Conservation (phyloP, 2,888 invertebrate genomes). For the Thysanoteuthis rhombus region DNA sequence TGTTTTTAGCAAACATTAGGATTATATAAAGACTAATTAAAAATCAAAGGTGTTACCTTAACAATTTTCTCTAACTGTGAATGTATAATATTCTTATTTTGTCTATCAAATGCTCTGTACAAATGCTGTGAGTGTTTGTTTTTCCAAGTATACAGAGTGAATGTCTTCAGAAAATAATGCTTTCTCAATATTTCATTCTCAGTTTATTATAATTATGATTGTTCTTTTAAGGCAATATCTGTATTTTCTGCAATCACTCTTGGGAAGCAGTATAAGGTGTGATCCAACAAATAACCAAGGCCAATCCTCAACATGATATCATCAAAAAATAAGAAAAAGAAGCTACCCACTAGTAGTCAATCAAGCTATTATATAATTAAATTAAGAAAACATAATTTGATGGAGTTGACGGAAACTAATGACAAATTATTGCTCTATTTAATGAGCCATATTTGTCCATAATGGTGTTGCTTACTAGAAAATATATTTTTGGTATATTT, state of each 20-base stretch:
- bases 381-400: not conserved
- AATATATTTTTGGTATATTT: not conserved
- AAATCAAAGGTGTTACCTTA: no score
- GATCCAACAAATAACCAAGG: not conserved
- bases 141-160: no score
- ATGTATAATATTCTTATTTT: not conserved
- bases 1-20: no score
- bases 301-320: not conserved
- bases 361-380: not conserved
- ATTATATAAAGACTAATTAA: no score
- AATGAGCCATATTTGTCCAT: not conserved
- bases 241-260: not conserved
- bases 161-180: not conserved
- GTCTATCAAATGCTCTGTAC: not conserved
- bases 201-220: not conserved
- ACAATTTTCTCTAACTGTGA: not conserved
- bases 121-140: not conserved
- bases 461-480: not conserved
- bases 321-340: not conserved
- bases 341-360: not conserved
- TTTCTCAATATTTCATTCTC: no score
- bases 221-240: not conserved
- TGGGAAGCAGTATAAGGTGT: not conserved
- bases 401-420: not conserved
- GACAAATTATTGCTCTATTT: not conserved